phyloP scores from a whole-genome alignment of 1,140 invertebrate species.

The Bombus sibiricus region DNA sequence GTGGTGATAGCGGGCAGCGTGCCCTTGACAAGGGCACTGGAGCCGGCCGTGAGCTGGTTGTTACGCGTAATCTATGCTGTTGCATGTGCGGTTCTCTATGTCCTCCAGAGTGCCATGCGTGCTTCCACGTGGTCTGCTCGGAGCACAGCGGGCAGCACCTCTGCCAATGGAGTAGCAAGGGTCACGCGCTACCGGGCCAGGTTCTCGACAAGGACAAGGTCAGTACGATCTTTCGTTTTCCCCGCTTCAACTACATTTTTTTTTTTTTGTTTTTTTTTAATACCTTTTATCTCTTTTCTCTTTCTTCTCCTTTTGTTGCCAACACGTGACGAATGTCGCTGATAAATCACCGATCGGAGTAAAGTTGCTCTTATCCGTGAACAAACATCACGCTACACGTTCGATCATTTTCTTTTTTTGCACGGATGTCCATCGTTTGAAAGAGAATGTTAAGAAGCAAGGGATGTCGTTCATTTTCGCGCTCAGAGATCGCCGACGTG shows the following conservation, averaged over 20 bases:
- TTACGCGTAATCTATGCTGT: conserved; percentile 76
- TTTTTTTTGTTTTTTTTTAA: not conserved
- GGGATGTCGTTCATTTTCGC: not conserved
- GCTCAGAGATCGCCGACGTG: not conserved
- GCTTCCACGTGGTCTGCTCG: conserved; percentile 86
- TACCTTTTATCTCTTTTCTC: not conserved
- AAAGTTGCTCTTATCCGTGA: not conserved
- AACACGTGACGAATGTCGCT: not conserved
- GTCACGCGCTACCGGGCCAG: conserved; percentile 82
- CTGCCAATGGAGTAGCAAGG: conserved; percentile 84
- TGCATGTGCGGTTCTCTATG: conserved; percentile 86
- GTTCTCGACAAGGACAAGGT: conserved; percentile 84
- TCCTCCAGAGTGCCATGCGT: conserved; percentile 86
- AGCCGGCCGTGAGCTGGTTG: not conserved
- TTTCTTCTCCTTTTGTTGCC: not conserved
- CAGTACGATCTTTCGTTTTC: conserved; percentile 59
- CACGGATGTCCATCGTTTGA: no score
- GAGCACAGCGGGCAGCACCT: conserved; percentile 83
- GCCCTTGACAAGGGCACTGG: conserved; percentile 36
- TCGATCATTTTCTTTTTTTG: not conserved
- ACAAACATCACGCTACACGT: no score
- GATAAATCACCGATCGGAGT: not conserved
- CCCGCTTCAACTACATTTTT: not conserved
- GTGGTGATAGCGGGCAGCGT: not conserved
- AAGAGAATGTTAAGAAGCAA: not conserved